Conservation (phyloP, 2,113 vertebrate species). For the Turnix velox region DNA sequence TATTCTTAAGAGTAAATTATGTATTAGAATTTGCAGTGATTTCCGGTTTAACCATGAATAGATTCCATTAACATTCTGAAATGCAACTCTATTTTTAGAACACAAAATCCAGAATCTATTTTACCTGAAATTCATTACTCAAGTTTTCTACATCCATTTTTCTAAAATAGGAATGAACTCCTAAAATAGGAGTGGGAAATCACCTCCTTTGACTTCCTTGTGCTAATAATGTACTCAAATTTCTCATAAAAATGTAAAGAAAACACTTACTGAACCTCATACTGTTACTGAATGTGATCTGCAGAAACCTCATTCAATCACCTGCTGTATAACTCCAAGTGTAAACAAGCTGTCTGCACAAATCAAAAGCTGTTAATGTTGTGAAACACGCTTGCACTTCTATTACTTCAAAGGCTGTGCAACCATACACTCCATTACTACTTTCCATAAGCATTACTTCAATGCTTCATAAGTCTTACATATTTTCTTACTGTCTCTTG, state of each 20-base stretch:
- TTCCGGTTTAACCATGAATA: background rate
- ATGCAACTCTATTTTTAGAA: background rate
- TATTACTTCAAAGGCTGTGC: background rate
- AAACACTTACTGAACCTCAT: background rate
- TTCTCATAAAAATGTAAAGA: background rate
- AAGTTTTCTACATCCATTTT: background rate
- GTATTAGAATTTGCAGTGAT: background rate
- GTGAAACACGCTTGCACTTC: background rate
- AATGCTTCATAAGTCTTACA: background rate
- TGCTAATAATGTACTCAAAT: background rate
- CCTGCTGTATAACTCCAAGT: background rate
- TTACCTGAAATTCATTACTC: background rate
- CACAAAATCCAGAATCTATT: background rate
- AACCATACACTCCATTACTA: background rate
- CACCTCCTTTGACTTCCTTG: background rate
- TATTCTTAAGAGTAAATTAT: background rate
- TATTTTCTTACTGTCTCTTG: background rate
- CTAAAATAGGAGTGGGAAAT: rapidly evolving
- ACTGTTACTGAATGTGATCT: background rate
- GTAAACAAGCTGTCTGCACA: constrained; percentile 5
- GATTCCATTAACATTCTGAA: background rate
- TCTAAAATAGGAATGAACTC: background rate
- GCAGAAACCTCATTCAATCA: background rate
- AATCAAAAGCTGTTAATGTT: constrained; percentile 8
- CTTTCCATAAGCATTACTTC: background rate